Base-by-base conservation (phyloP, 2,113 vertebrate genomes). In the Oxyura jamaicensis region DNA sequence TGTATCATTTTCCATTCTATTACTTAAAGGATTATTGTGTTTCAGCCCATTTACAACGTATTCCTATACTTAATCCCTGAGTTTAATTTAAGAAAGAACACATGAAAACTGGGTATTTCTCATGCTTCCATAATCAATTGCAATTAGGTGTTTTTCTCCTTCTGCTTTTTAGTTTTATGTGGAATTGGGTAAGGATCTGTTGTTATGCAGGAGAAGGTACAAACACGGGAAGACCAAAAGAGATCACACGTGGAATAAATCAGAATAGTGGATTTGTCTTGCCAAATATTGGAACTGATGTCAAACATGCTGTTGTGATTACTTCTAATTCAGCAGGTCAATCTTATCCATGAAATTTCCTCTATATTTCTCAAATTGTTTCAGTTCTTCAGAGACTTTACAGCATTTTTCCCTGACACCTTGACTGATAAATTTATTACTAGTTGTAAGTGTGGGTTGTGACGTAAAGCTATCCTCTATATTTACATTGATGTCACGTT, bases 251-350 rank as follows among this genome's bases (percentile, higher is more conserved):
- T 68, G 13, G 29, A 91, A 75, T 84, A 75, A 88, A 76, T 73
- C 28, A 71, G 53, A 82, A 87, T 67, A 26, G 62, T 65, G 39
- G 62, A 29, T 65, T 65, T 65, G 25, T 29, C 26, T 41, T 65
- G 48, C 10, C 6, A 58, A 44, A 79, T 0, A 0, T 8, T 53
- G 44, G 58, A 66, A 50, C 9, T 60, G 12, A 1, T 13, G 3
- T 89, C 44, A 66, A 65, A 87, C 65, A 77, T 7, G 17, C 29
- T 35, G 21, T 21, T 63, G 39, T 46, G 55, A 41, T 87, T 72
- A 78, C 35, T 71, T 94, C 13, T 83, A 39, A 62, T 79, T 83
- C 26, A 81, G 46, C 20, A 66, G 28, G 79, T 88, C 14, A 66
- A 17, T 92, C 31, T 81, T 55, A 9, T 19, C 59, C 31, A 26